Evolutionary conservation across 2,888 invertebrate species (phyloP), one percentile per base, ranked within the genome.

Genomic region (Parasteatoda lunata): DNA sequence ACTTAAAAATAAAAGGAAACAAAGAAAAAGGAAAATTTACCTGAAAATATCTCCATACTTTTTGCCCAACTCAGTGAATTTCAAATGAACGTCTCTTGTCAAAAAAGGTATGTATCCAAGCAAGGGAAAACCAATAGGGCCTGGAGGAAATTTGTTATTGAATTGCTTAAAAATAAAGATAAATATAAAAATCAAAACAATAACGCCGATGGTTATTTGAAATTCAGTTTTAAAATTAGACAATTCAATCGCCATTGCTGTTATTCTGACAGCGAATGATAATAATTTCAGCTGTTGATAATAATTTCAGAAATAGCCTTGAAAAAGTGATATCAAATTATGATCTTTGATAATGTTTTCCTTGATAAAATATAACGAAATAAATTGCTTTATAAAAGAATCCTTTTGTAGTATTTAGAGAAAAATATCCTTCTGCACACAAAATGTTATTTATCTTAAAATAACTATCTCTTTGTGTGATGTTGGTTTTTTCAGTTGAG

Each of bases 31-130:
- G 30, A 30, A 30, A 30, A 30, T 30, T 83, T 70, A 89, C 89
- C 88, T 88, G 85, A 88, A 89, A 52, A 90, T 76, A 51, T 78
- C 80, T 9, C 90, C 89, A 84, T 89, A 89, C 73, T 83, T 88
- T 69, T 88, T 30, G 5, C 79, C 71, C 11, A 89, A 68, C 77
- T 89, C 82, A 8, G 47, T 45, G 6, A 90, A 80, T 9, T 88
- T 72, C 51, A 86, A 54, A 66, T 88, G 89, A 5, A 80, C 69
- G 79, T 70, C 30, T 48, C 48, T 52, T 3, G 89, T 77, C 52
- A 90, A 77, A 71, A 89, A 89, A 4, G 89, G 90, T 13, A 89
- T 68, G 72, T 89, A 89, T 52, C 90, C 89, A n/a, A 90, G 78
- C 30, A 90, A 45, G 5, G 90, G 90, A 30, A 90, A 70, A 13